Base-by-base conservation (phyloP, 2,888 invertebrate species). In the Ormyrus nitidulus region DNA sequence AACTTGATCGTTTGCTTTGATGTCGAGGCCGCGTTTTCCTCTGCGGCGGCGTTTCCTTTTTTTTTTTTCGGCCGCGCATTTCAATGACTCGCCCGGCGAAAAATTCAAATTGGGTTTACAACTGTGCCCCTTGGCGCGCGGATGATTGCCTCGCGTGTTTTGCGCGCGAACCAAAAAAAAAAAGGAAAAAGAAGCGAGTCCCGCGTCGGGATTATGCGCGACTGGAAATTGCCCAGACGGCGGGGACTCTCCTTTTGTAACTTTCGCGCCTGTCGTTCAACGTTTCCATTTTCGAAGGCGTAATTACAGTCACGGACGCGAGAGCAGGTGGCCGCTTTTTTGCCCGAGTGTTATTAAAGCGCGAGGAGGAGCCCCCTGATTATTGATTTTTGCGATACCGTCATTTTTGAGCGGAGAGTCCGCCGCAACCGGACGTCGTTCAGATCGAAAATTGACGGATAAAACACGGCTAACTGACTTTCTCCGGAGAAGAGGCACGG, bases 21-120 rank as follows among this genome's bases (percentile, higher is more conserved):
- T 68, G 68, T 78, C 68, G 78, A 78, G 68, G 6, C 46, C 54
- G 54, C 64, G 64, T 64, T 72, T 72, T 73, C 65, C 61, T 51
- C 51, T n/a, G 44, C 6, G 11, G 53, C 10, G 54, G 19, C 54
- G 3, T 10, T 75, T 51, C 11, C 54, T 54, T 68, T n/a, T 53
- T 7, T n/a, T 61, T 51, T 48, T 77, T 65, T 65, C 48, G 49
- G 34, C 59, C 34, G 34, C 34, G 34, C 34, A 34, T 34, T 34
- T 34, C 34, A 34, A 34, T 34, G 48, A 62, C 62, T 59, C 61
- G 59, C 62, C 61, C 46, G 54, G 11, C 70, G 51, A 74, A 74
- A 79, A 79, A 79, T 79, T 74, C 51, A 79, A 74, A 79, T 79
- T 70, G 56, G 53, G 54, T 73, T 66, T 68, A 61, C 72, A 59